These are phyloP conservation scores for Tichodroma muraria DNA, from an alignment of 2,113 vertebrate genomes.

Conservation along the genomic window DNA sequence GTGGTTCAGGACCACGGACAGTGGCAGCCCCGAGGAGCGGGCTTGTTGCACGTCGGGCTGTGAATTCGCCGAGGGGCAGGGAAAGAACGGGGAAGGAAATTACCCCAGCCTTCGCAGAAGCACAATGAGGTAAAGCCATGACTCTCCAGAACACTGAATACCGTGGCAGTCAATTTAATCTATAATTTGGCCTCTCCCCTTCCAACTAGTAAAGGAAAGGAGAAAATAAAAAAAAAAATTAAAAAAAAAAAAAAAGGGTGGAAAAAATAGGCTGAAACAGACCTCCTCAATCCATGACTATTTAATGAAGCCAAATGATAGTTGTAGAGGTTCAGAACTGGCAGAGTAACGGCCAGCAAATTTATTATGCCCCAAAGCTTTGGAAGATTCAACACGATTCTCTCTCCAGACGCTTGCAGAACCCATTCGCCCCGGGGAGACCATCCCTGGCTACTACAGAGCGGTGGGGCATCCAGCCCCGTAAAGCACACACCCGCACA, in stretches of 20 bases:
- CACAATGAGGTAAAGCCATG: not conserved
- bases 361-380: not conserved
- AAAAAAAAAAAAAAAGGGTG: too few species aligned
- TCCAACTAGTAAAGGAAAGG: rapidly evolving
- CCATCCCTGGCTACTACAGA: not conserved
- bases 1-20: not conserved
- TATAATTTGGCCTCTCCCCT: not conserved
- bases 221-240: rapidly evolving
- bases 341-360: not conserved
- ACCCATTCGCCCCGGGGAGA: not conserved
- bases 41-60: not conserved
- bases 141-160: not conserved
- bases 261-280: not conserved
- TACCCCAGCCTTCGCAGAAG: not conserved
- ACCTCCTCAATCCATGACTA: not conserved
- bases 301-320: constrained; percentile 10
- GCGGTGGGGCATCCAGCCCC: not conserved
- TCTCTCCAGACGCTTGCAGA: not conserved
- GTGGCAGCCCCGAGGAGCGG: not conserved
- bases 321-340: not conserved
- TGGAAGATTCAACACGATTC: not conserved
- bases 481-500: not conserved
- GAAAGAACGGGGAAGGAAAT: not conserved
- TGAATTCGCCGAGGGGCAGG: not conserved
- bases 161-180: not conserved